Evolutionary conservation across 2,888 invertebrate species (phyloP).

Genomic region (Tipula helvola): DNA sequence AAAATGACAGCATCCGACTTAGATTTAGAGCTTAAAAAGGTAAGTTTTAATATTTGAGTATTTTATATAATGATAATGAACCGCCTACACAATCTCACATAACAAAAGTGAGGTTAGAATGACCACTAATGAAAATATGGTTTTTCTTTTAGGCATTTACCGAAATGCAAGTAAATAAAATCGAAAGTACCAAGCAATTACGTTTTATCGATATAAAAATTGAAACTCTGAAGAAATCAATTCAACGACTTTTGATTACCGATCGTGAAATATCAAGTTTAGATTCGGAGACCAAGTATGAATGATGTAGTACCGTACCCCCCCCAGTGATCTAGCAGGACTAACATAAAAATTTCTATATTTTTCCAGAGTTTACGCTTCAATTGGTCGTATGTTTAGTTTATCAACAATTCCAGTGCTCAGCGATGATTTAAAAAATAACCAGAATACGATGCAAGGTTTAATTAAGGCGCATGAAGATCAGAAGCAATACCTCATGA

Average conservation of each 20-base stretch:
- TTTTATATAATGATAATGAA: not conserved
- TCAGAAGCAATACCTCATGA: constrained; percentile 60
- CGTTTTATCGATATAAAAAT: constrained; percentile 63
- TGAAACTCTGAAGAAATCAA: constrained; percentile 54
- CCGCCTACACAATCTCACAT: not conserved
- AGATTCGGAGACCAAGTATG: constrained; percentile 29
- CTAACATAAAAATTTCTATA: not conserved
- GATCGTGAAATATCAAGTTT: constrained; percentile 38
- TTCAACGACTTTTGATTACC: constrained; percentile 59
- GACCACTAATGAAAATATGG: not conserved
- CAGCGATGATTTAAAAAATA: constrained; percentile 45
- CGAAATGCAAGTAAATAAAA: constrained; percentile 66
- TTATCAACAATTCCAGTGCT: constrained; percentile 50
- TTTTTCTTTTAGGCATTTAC: constrained; percentile 48
- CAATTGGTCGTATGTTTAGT: constrained; percentile 72
- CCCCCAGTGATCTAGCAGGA: not conserved
- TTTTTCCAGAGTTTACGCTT: constrained; percentile 33
- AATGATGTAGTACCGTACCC: not conserved
- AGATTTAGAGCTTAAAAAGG: constrained; percentile 35
- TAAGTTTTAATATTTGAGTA: constrained; percentile 16
- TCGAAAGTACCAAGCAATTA: constrained; percentile 63
- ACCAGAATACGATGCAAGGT: constrained; percentile 46
- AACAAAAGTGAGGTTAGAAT: not conserved
- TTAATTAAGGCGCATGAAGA: constrained; percentile 57
- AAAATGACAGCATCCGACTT: constrained; percentile 21